A percentile compares a stretch with the other conserved stretches of the same genome.
These are phyloP conservation scores for Sebastes steindachneri DNA, from an alignment of 2,797 vertebrate species.

Conservation along the genomic window DNA sequence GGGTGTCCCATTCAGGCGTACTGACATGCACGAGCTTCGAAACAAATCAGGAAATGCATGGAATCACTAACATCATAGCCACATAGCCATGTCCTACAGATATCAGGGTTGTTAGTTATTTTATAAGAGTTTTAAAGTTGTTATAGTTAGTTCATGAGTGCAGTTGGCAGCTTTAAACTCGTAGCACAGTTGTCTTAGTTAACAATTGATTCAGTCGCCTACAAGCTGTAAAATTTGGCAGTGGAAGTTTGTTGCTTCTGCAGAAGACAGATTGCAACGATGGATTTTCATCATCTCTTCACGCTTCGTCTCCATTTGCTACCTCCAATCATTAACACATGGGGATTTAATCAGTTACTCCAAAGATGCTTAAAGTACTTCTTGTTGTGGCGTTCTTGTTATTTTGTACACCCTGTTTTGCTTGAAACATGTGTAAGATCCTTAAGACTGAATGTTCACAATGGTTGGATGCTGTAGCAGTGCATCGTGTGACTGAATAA, in stretches of 20 bases:
- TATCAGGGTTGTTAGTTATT: not conserved
- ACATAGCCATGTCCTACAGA: not conserved
- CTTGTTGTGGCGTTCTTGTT: not conserved
- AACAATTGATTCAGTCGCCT: conserved; percentile 64
- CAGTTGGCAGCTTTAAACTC: conserved; percentile 33
- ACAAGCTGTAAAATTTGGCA: conserved; percentile 52
- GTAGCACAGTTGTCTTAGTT: conserved; percentile 52
- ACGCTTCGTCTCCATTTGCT: not conserved
- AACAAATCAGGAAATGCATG: not conserved
- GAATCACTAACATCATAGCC: not conserved
- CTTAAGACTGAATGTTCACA: not conserved
- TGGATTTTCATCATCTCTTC: conserved; percentile 52
- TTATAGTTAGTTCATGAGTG: not conserved
- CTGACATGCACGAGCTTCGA: not conserved
- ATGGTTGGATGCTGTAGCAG: not conserved
- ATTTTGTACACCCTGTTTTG: conserved; percentile 2
- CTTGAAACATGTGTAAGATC: not conserved
- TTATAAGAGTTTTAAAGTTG: not conserved
- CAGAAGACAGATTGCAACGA: conserved; percentile 25
- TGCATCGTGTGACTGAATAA: conserved; percentile 22
- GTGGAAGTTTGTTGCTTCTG: conserved; percentile 16
- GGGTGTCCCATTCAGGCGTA: not conserved
- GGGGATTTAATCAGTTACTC: conserved; percentile 7
- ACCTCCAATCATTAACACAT: not conserved
- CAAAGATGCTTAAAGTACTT: not conserved